A percentile compares a stretch with the other conserved stretches of the same genome.
Conservation (phyloP, 2,888 invertebrate genomes). For the Cantharis rufa region DNA sequence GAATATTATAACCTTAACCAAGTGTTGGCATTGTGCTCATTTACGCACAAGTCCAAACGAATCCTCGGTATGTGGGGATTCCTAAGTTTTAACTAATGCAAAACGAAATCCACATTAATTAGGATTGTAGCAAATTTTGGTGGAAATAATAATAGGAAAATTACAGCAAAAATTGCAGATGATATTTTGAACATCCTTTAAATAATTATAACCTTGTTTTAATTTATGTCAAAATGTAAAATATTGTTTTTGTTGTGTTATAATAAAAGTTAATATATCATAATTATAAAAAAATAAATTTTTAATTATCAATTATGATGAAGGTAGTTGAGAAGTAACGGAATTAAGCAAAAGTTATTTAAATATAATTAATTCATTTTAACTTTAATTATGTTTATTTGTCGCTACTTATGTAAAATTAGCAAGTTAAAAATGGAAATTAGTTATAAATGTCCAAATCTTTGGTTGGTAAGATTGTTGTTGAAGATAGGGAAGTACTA, state of each 20-base stretch:
- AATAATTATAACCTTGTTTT: neutral
- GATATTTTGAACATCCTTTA: neutral
- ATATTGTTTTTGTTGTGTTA: neutral
- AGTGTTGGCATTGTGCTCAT: neutral
- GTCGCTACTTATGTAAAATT: constrained; percentile 5
- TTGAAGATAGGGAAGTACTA: constrained; percentile 14
- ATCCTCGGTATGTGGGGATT: neutral
- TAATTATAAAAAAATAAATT: neutral
- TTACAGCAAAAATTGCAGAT: neutral
- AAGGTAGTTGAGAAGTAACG: neutral
- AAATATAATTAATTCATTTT: neutral
- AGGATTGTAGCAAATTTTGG: neutral
- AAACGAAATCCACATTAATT: neutral
- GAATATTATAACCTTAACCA: neutral
- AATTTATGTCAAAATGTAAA: neutral
- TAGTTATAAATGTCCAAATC: constrained; percentile 13
- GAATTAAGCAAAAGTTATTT: neutral
- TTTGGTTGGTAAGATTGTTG: constrained; percentile 5
- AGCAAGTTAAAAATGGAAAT: constrained; percentile 5
- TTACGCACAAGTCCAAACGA: neutral
- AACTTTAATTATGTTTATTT: constrained; percentile 4
- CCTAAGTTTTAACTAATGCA: neutral
- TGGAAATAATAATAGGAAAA: neutral
- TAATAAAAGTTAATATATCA: neutral
- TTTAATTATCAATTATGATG: neutral